Percentiles rank a stretch among this genome's conserved stretches.
Evolutionary conservation across 1,140 invertebrate species (phyloP).

Genomic region (Sycophaga agraensis): DNA sequence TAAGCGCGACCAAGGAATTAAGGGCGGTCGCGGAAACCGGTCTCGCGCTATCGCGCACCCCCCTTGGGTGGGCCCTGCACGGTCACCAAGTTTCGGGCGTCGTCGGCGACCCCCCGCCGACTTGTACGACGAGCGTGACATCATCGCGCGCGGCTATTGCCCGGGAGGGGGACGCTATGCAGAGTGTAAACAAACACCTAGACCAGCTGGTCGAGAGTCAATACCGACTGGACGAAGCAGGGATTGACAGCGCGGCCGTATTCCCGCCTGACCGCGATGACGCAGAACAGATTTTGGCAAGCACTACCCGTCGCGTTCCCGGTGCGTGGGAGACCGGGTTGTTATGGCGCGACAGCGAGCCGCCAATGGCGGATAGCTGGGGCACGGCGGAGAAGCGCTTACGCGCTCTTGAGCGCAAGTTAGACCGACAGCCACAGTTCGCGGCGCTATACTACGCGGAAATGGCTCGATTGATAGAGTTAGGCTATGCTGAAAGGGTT

Average conservation of each 20-base stretch:
- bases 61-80: slow-evolving; percentile 3
- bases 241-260: not conserved
- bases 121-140: not conserved
- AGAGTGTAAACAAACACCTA: not conserved
- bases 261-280: not conserved
- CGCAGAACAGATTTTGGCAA: not conserved
- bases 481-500: slow-evolving; percentile 25
- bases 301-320: not conserved
- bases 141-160: not conserved
- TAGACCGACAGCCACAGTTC: slow-evolving; percentile 16
- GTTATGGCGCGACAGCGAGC: slow-evolving; percentile 20
- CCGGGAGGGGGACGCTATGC: not conserved
- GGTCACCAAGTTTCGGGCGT: not conserved
- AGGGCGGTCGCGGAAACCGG: not conserved
- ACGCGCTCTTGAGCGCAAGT: slow-evolving; percentile 13
- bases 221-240: not conserved
- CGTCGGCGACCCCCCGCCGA: not conserved
- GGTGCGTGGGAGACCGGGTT: slow-evolving; percentile 30
- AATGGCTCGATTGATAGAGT: slow-evolving; percentile 27
- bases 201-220: not conserved
- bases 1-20: slow-evolving; percentile 7
- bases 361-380: slow-evolving; percentile 4
- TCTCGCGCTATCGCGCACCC: not conserved
- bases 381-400: slow-evolving; percentile 10
- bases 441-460: slow-evolving; percentile 16